Base-by-base conservation (phyloP, 2,113 vertebrate genomes). In the Hydrochoerus hydrochaeris region DNA sequence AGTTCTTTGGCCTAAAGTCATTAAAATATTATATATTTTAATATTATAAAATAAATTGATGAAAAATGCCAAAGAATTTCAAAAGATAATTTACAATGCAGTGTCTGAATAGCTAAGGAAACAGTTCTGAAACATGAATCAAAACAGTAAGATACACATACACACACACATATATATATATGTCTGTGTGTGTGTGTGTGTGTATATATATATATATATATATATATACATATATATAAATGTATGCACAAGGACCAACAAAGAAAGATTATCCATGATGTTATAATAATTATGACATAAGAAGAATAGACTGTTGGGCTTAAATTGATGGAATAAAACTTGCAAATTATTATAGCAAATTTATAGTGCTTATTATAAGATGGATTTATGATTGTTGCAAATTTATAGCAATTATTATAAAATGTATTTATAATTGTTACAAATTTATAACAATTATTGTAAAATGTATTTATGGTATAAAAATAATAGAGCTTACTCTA, bases 281-380 rank as follows among this genome's bases (percentile, higher is more conserved):
- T 73, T 83, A 30, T 20, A 92, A 62, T 1, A 82, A 20, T 80
- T 82, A 26, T 13, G 77, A n/a, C 5, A 65, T 65, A 96, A 93
- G 63, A 10, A 84, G 2, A 41, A 46, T 91, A 3, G 49, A 3
- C 83, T 94, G 17, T 0, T 73, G 38, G 20, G 69, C 24, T 69
- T 85, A 69, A 20, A 28, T 80, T 32, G 67, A 49, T 78, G 5
- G 1, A 9, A 92, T 32, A 2, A 95, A 97, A 91, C 49, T 19
- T 60, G 30, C 91, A 58, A 46, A 62, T 49, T 26, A 69, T 67
- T 84, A 90, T 54, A 54, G 52, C 12, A 16, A 54, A n/a, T 20
- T 73, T 3, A 91, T 94, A 96, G 52, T 6, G 26, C 63, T 77
- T 52, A 57, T 19, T 91, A 13, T 57, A 52, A 96, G 95, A 73